Base-by-base conservation (phyloP, 2,113 vertebrate genomes). In the Saimiri boliviensis region DNA sequence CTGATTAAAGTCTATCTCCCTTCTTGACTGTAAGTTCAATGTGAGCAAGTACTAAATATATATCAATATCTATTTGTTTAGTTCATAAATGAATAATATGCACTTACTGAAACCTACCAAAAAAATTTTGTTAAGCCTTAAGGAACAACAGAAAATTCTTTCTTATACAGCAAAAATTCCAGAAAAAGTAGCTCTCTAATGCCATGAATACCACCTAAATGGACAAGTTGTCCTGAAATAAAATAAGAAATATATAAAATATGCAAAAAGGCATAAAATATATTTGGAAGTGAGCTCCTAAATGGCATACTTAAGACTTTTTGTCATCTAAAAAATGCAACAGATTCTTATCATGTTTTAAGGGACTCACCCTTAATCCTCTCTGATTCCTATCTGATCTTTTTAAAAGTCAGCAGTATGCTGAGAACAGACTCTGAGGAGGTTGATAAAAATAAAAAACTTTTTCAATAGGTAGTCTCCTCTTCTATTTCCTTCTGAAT, bases 371-470 rank as follows among this genome's bases (percentile, higher is more conserved):
- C 20, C 16, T 84, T 94, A 95, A 93, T 96, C 27, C 32, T 95
- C 73, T 93, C 60, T 86, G n/a, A 77, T 89, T 92, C 47, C 71
- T 94, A 52, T 73, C 47, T 66, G 19, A 68, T 89, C 71, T 76
- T 95, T 86, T 90, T 56, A 63, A 97, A 92, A 86, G 93, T 60
- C 25, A 93, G 89, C 66, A 81, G 35, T 66, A 54, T 82, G 20
- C 83, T 86, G 93, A 96, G 85, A 96, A 94, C 23, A 97, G 66
- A 94, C 13, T 25, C 42, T 95, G 47, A 94, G 52, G 58, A 95
- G 1, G 80, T 13, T 95, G 60, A 94, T 93, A 97, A 93, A 95
- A 91, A 95, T 79, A 83, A 37, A 96, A 95, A 95, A 94, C 54
- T 56, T 89, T 76, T 83, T 95, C 93, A 94, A 47, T 80, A 82